Percentiles rank a stretch among this genome's conserved stretches.
phyloP scores from a whole-genome alignment of 2,113 vertebrate species.

The Pyxicephalus adspersus region DNA sequence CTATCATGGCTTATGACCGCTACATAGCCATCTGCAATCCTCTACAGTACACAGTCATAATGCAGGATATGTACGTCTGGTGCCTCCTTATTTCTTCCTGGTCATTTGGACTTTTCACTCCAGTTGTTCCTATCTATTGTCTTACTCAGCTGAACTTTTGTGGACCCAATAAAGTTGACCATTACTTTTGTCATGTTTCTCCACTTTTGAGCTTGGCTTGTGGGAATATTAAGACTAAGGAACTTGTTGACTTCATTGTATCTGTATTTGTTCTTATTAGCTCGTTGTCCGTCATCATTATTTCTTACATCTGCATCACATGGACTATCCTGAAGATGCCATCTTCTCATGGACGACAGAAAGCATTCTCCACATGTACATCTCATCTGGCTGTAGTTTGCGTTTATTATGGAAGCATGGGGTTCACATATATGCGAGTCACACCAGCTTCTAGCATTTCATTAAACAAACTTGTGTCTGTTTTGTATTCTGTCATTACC shows the following conservation, averaged over 20 bases:
- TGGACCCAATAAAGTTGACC: slow-evolving; percentile 12
- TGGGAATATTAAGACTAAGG: not conserved
- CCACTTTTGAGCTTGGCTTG: slow-evolving; percentile 40
- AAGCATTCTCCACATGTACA: slow-evolving; percentile 37
- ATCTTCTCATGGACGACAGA: not conserved
- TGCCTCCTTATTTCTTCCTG: slow-evolving; percentile 46
- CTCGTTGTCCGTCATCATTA: slow-evolving; percentile 20
- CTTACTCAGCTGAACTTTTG: slow-evolving; percentile 47
- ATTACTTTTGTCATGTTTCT: slow-evolving; percentile 46
- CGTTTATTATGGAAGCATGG: slow-evolving; percentile 38
- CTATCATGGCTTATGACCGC: slow-evolving; percentile 63
- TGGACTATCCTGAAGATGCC: slow-evolving; percentile 21
- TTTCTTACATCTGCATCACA: slow-evolving; percentile 30
- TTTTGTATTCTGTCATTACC: slow-evolving; percentile 24
- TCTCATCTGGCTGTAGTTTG: slow-evolving; percentile 42
- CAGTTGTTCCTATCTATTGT: slow-evolving; percentile 35
- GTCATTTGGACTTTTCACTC: slow-evolving; percentile 29
- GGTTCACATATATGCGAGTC: slow-evolving; percentile 21
- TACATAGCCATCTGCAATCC: slow-evolving; percentile 62
- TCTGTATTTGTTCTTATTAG: slow-evolving; percentile 15
- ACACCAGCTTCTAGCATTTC: not conserved
- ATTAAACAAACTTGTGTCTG: slow-evolving; percentile 13
- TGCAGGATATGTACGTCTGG: slow-evolving; percentile 20
- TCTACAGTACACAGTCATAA: slow-evolving; percentile 44
- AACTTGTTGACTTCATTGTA: slow-evolving; percentile 16